Percentiles rank a stretch among this genome's conserved stretches.
phyloP scores from a whole-genome alignment of 53 echinoderm and acorn worm genomes.

The Pentamera pediparva region DNA sequence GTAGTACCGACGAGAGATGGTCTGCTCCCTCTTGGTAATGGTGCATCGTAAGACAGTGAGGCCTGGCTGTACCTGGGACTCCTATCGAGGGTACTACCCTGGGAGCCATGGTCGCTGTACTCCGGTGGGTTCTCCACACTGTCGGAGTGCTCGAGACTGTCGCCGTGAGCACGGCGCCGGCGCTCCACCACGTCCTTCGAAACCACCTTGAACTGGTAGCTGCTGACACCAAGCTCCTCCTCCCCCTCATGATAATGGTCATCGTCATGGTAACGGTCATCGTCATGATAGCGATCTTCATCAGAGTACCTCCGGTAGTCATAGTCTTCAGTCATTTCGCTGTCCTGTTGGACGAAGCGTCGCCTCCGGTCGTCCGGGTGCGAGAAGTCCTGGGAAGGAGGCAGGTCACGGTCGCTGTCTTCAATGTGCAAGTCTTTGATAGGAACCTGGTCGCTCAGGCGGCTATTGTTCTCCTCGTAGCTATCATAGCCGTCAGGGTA shows the following conservation, averaged over 20 bases:
- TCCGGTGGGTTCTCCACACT: conserved; percentile 29
- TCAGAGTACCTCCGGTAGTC: conserved; percentile 54
- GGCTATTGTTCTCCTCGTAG: conserved; percentile 38
- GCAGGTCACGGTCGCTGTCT: conserved; percentile 42
- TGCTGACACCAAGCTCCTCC: not conserved
- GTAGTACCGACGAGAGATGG: conserved; percentile 79
- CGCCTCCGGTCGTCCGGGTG: conserved; percentile 9
- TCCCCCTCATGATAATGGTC: not conserved
- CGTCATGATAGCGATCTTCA: conserved; percentile 33
- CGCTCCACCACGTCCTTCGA: conserved; percentile 6
- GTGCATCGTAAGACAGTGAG: conserved; percentile 35
- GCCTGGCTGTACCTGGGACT: conserved; percentile 23
- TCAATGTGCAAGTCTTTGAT: conserved; percentile 31
- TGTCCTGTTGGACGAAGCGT: conserved; percentile 21
- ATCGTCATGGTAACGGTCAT: conserved; percentile 40
- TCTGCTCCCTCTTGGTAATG: conserved; percentile 55
- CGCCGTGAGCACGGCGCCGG: conserved; percentile 17
- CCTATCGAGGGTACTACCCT: conserved; percentile 52
- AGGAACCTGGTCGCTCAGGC: conserved; percentile 21
- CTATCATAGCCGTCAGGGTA: conserved; percentile 27
- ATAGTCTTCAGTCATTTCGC: conserved; percentile 36
- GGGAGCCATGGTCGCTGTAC: conserved; percentile 75
- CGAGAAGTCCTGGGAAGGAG: conserved; percentile 8
- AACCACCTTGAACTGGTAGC: conserved; percentile 15
- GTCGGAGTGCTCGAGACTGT: conserved; percentile 51